Evolutionary conservation across 1,140 invertebrate species (phyloP).

Genomic region (Agrilus planipennis): DNA sequence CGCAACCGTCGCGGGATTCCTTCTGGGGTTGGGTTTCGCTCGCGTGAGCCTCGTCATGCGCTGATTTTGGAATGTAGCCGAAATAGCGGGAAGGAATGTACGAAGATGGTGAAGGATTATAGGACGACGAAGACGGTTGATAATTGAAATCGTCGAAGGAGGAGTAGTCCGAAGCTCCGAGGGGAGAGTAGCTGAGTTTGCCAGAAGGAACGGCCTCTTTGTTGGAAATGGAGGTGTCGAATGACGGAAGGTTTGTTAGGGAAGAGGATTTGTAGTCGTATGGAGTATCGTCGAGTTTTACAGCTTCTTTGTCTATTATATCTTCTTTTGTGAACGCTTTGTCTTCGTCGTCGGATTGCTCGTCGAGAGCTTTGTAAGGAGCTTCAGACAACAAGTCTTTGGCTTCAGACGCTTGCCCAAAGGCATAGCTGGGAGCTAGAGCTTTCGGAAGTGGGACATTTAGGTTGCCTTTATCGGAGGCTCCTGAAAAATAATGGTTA

Average conservation of each 20-base stretch:
- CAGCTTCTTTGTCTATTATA: too few species aligned
- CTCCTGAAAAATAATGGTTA: conserved; percentile 1
- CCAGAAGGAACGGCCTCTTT: conserved; percentile 2
- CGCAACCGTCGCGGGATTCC: conserved; percentile 18
- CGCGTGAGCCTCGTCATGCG: conserved; percentile 11
- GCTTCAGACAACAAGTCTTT: too few species aligned
- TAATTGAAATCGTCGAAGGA: conserved; percentile 1
- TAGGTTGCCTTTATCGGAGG: conserved; percentile 6
- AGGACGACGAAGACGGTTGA: conserved; percentile 16
- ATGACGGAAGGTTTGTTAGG: too few species aligned
- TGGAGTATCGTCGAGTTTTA: too few species aligned
- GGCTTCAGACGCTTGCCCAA: too few species aligned
- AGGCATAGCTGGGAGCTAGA: background rate
- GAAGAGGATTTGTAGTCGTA: too few species aligned
- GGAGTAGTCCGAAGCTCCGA: background rate
- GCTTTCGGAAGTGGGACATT: background rate
- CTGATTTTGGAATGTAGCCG: conserved; percentile 27
- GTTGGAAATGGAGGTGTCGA: too few species aligned
- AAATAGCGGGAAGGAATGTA: too few species aligned
- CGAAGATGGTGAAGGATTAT: too few species aligned
- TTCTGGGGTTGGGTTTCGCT: conserved; percentile 17
- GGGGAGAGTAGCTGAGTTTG: background rate
- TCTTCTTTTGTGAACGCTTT: too few species aligned
- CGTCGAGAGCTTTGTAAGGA: too few species aligned
- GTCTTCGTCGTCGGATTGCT: too few species aligned